Evolutionary conservation across 2,888 invertebrate species (phyloP).

Genomic region (Dicyrtomina minuta): DNA sequence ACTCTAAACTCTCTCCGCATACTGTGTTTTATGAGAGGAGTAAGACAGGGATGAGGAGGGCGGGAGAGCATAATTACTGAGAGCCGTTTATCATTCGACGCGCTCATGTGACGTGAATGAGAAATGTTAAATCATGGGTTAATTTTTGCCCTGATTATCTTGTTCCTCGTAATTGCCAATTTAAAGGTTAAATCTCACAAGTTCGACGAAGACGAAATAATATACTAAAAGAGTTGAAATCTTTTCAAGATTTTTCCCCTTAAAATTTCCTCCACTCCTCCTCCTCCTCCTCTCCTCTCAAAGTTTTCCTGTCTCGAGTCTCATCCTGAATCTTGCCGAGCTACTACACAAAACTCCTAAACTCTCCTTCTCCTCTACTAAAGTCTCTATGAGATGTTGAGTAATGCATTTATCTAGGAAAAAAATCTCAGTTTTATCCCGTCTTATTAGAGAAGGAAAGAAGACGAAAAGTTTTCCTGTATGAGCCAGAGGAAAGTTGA

Average conservation of each 20-base stretch:
- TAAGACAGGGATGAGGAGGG: no score
- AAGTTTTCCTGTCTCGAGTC: not conserved
- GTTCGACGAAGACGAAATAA: slow-evolving; percentile 3
- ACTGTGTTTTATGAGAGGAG: no score
- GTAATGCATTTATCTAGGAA: slow-evolving; percentile 22
- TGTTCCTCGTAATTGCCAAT: slow-evolving; percentile 16
- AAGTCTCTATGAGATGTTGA: not conserved
- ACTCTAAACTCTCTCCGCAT: no score
- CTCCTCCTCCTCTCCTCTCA: not conserved
- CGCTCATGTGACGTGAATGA: not conserved
- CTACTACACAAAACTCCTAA: no score
- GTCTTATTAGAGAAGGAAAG: slow-evolving; percentile 3
- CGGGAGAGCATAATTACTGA: no score
- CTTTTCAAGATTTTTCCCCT: not conserved
- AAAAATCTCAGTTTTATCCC: slow-evolving; percentile 32
- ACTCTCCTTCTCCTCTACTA: not conserved
- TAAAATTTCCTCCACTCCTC: not conserved
- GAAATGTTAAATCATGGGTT: slow-evolving; percentile 14
- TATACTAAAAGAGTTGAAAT: not conserved
- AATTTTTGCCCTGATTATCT: slow-evolving; percentile 27
- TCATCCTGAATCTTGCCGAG: no score
- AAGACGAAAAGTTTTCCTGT: not conserved
- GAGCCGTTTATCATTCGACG: no score
- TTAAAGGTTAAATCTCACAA: slow-evolving; percentile 21
- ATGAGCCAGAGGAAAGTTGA: slow-evolving; percentile 1